Evolutionary conservation across 37 sponge, comb jelly and placozoan genomes (phyloP).

Genomic region (Eunapius fragilis): DNA sequence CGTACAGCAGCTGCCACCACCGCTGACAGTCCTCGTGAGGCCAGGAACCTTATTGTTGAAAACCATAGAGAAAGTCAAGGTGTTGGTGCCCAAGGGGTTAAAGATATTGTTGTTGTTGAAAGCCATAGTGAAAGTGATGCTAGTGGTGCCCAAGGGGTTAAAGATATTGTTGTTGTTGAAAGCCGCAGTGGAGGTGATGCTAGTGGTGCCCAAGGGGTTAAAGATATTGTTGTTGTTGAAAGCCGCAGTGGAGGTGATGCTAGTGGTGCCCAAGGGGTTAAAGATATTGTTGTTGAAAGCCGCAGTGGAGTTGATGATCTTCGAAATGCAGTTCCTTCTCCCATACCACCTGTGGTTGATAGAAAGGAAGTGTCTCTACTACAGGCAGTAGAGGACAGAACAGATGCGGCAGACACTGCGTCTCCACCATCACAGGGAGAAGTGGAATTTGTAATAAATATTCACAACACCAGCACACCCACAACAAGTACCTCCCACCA

Average conservation of each 20-base stretch:
- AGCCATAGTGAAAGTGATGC: not conserved
- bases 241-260: not conserved
- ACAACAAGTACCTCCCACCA: not conserved
- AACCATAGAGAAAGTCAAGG: no score
- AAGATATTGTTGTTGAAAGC: not conserved
- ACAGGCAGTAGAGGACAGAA: not conserved
- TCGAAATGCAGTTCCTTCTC: not conserved
- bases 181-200: not conserved
- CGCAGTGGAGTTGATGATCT: not conserved
- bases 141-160: not conserved
- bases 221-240: not conserved
- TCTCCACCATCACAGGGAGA: not conserved
- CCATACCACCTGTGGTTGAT: not conserved
- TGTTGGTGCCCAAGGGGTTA: not conserved
- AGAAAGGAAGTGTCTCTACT: not conserved
- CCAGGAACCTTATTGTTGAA: no score
- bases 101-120: not conserved
- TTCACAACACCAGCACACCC: not conserved
- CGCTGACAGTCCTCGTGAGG: not conserved
- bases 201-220: not conserved
- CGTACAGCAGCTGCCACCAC: not conserved
- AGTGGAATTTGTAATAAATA: not conserved
- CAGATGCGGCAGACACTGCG: no score
- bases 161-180: not conserved
- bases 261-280: not conserved